Percentiles rank a stretch among this genome's conserved stretches.
Conservation (phyloP, 2,113 vertebrate genomes). For the Microtus oregoni region DNA sequence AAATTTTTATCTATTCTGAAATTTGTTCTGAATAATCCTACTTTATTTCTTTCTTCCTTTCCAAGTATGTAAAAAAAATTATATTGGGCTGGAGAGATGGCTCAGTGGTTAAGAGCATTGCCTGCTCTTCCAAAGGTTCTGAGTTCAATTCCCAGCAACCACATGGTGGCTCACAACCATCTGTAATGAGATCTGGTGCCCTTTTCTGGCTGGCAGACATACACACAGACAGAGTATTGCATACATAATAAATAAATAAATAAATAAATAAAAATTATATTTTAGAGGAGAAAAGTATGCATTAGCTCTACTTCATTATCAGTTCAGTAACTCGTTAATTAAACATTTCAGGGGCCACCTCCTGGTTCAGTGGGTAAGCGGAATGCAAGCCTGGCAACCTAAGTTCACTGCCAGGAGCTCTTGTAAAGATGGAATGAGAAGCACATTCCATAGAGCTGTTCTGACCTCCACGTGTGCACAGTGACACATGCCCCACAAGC, state of each 20-base stretch:
- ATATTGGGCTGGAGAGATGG: no score
- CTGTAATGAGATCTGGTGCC: no score
- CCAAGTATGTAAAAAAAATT: not conserved
- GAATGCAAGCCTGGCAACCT: not conserved
- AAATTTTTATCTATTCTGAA: not conserved
- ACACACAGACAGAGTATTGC: no score
- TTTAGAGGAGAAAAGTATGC: not conserved
- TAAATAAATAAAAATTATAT: not conserved
- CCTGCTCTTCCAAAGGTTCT: no score
- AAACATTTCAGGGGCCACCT: not conserved
- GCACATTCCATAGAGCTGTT: not conserved
- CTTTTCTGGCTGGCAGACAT: no score
- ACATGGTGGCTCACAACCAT: no score
- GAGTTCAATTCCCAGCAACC: no score
- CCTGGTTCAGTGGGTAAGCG: not conserved
- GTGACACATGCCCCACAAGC: not conserved
- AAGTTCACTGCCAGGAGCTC: not conserved
- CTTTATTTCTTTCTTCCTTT: not conserved
- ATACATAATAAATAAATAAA: no score
- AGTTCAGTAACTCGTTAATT: constrained; percentile 12
- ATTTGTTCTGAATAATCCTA: not conserved
- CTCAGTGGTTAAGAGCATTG: no score
- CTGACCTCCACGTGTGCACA: not conserved
- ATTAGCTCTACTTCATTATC: constrained; percentile 22
- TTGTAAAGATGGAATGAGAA: not conserved